Evolutionary conservation across 2,888 invertebrate genomes (phyloP), one percentile per base, ranked within the genome.

Genomic region (Acleris literana): DNA sequence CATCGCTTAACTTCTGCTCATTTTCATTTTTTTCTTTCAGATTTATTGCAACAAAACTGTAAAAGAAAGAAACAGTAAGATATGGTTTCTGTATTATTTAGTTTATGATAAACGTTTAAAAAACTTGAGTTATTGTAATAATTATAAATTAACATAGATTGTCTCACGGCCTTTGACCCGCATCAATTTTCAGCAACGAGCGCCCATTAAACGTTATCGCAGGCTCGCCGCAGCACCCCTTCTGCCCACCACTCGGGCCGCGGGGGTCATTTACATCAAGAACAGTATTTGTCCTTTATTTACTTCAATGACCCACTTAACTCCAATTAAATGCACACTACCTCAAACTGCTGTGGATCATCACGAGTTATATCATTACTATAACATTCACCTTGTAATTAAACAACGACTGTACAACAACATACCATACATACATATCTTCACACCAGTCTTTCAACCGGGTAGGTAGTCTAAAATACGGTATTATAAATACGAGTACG

Each of bases 141-240:
- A 33, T 33, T 33, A 9, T 68, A 51, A 60, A 58, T 68, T 52
- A 68, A 68, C 76, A 71, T 29, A 44, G 33, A 52, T 54, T 49
- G 17, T 54, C 5, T 33, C 18, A 16, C 20, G 67, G 46, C 72
- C 71, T 68, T 70, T 71, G 60, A 52, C 79, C 78, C 77, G 77
- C 76, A 82, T 81, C 70, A 70, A 67, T 76, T 75, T 72, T 68
- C 68, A 67, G 56, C 54, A 68, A 63, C 65, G 67, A 56, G 46
- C 57, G 66, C 33, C 49, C 33, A 65, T 60, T 51, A 57, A 49
- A 33, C 33, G 51, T 66, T 62, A 66, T 62, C 46, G 39, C 46
- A 61, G 44, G 48, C 44, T 44, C 62, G 61, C 57, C 52, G 46
- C 59, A 65, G 51, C 54, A 22, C 55, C 7, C 25, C 54, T 44